Evolutionary conservation across 2,888 invertebrate species (phyloP).

Genomic region (Chrysotoxum bicinctum): DNA sequence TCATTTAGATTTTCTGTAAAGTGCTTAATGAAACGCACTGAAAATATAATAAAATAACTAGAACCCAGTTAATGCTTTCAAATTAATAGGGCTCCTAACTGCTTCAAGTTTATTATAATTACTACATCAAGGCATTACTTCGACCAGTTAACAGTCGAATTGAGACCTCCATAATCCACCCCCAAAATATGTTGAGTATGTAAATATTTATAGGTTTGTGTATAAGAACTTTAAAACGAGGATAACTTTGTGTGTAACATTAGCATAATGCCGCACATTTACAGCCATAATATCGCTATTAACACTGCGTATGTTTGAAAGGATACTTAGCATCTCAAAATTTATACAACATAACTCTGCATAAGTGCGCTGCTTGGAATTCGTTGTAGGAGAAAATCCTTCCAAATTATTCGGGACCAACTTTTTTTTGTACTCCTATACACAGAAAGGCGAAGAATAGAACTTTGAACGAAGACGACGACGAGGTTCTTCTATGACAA

Average conservation of each 20-base stretch:
- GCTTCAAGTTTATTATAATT: too few relatives aligned
- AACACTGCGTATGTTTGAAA: conserved; percentile 27
- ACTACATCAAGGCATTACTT: too few relatives aligned
- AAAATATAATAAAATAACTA: too few relatives aligned
- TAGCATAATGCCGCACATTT: conserved; percentile 33
- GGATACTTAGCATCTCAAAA: conserved; percentile 1
- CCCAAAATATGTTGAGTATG: too few relatives aligned
- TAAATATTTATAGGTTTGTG: neutral
- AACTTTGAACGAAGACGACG: neutral
- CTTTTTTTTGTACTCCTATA: neutral
- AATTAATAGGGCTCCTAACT: too few relatives aligned
- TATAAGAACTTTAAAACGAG: conserved; percentile 3
- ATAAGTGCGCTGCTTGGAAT: conserved; percentile 19
- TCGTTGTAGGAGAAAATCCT: conserved; percentile 40
- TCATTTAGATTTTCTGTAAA: too few relatives aligned
- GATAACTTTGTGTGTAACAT: conserved; percentile 26
- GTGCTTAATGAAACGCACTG: too few relatives aligned
- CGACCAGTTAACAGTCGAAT: too few relatives aligned
- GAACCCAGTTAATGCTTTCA: too few relatives aligned
- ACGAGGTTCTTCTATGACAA: conserved; percentile 47
- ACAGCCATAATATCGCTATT: conserved; percentile 10
- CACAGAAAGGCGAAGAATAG: too few relatives aligned
- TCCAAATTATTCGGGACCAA: conserved; percentile 35
- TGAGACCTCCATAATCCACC: too few relatives aligned
- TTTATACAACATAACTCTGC: conserved; percentile 9